phyloP scores from a whole-genome alignment of 2,888 invertebrate species.

The Notocelia uddmanniana region DNA sequence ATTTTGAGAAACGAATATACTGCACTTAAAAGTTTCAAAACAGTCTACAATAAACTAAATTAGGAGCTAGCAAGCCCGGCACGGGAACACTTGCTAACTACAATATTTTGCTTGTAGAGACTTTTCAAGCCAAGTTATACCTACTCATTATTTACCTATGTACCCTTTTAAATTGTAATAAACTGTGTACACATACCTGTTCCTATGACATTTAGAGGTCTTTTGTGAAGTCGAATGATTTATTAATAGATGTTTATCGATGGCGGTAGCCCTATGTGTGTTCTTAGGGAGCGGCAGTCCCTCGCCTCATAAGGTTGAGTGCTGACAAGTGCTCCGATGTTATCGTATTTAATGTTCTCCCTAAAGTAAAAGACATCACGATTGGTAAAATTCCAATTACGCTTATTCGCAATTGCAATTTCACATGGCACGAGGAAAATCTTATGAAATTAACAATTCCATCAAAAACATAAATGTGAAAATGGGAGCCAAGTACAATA shows the following conservation, averaged over 20 bases:
- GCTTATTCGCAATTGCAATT: slow-evolving; percentile 2
- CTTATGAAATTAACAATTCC: slow-evolving; percentile 10
- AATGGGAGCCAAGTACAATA: too few species aligned
- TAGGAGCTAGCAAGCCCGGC: background rate
- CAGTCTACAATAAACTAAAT: background rate
- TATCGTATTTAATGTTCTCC: slow-evolving; percentile 72
- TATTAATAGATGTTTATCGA: slow-evolving; percentile 44
- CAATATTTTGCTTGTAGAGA: background rate
- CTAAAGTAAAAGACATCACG: slow-evolving; percentile 68
- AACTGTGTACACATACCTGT: background rate
- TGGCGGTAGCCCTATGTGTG: slow-evolving; percentile 39
- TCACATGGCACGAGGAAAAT: slow-evolving; percentile 9
- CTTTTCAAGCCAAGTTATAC: background rate
- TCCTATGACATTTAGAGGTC: background rate
- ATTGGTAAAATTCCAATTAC: slow-evolving; percentile 51
- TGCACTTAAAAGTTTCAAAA: too few species aligned
- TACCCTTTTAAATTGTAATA: too few species aligned
- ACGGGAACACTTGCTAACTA: background rate
- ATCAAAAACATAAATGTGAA: too few species aligned
- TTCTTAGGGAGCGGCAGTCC: slow-evolving; percentile 44
- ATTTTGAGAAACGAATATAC: too few species aligned
- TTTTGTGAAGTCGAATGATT: slow-evolving; percentile 23
- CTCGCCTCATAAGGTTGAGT: slow-evolving; percentile 58
- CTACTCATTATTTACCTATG: background rate
- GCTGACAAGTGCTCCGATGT: slow-evolving; percentile 73